Percentiles rank a stretch among this genome's conserved stretches.
These are phyloP conservation scores for Ctena decussata DNA, from an alignment of 2,888 invertebrate species.

Conservation along the genomic window DNA sequence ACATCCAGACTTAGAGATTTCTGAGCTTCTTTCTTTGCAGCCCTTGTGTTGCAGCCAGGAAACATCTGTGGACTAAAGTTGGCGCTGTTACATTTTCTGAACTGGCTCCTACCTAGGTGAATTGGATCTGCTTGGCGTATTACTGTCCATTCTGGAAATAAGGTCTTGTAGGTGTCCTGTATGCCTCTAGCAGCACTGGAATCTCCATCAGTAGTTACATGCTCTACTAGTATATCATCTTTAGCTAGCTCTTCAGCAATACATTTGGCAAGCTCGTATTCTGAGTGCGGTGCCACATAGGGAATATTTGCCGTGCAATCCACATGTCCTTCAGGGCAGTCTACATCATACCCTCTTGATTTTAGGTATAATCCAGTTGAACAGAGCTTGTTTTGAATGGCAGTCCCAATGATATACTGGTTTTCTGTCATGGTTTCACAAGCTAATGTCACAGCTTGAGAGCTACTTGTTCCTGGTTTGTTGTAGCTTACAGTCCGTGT, in stretches of 20 bases:
- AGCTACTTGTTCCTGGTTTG: conserved; percentile 11
- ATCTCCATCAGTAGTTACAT: conserved; percentile 21
- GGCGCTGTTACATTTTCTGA: background rate
- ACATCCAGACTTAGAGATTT: background rate
- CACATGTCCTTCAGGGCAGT: background rate
- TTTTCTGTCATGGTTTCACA: conserved; percentile 18
- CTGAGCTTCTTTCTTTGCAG: background rate
- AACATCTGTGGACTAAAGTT: conserved; percentile 3
- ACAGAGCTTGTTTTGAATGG: background rate
- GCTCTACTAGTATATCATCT: background rate
- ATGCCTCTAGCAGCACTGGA: background rate
- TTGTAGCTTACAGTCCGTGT: background rate
- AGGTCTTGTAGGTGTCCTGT: no score
- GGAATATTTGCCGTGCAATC: conserved; percentile 20
- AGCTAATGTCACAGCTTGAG: conserved; percentile 9
- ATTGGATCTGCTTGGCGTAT: background rate
- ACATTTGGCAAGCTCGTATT: background rate
- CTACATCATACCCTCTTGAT: background rate
- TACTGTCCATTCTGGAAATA: background rate
- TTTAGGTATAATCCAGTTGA: background rate
- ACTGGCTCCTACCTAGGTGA: conserved; percentile 13
- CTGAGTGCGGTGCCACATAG: conserved; percentile 21
- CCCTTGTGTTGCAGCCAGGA: background rate
- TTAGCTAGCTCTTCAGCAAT: conserved; percentile 10
- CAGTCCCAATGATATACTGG: background rate